phyloP scores from a whole-genome alignment of 2,797 vertebrate species.

The Novumbra hubbsi region DNA sequence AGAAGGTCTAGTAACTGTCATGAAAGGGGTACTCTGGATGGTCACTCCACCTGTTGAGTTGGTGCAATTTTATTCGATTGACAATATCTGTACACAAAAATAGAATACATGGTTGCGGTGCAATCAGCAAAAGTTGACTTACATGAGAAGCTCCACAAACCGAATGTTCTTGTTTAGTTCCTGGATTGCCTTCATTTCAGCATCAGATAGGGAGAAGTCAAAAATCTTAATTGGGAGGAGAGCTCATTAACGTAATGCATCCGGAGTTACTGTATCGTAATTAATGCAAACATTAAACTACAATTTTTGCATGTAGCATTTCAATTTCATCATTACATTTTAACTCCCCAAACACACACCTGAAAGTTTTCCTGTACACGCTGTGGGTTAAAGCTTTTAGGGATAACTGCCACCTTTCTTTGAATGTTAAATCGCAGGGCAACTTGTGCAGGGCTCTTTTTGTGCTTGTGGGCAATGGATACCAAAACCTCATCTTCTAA shows the following conservation, averaged over 20 bases:
- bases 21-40: constrained; percentile 79
- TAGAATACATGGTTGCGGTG: background rate
- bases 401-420: constrained; percentile 88
- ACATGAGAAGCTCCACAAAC: constrained; percentile 88
- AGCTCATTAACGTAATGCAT: background rate
- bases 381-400: constrained; percentile 85
- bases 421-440: constrained; percentile 86
- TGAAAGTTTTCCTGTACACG: constrained; percentile 90
- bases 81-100: background rate
- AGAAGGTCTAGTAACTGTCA: constrained; percentile 67
- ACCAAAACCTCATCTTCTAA: constrained; percentile 82
- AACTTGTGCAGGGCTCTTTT: constrained; percentile 85
- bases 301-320: background rate
- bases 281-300: background rate
- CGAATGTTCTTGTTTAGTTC: constrained; percentile 86
- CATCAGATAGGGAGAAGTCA: constrained; percentile 87
- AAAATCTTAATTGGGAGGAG: constrained; percentile 78
- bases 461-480: constrained; percentile 82
- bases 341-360: constrained; percentile 62
- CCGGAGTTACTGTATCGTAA: background rate
- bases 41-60: constrained; percentile 72
- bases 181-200: constrained; percentile 87
- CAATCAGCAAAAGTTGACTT: background rate
- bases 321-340: background rate
- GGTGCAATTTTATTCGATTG: background rate